phyloP scores from a whole-genome alignment of 2,888 invertebrate genomes.

The Idaea aversata region DNA sequence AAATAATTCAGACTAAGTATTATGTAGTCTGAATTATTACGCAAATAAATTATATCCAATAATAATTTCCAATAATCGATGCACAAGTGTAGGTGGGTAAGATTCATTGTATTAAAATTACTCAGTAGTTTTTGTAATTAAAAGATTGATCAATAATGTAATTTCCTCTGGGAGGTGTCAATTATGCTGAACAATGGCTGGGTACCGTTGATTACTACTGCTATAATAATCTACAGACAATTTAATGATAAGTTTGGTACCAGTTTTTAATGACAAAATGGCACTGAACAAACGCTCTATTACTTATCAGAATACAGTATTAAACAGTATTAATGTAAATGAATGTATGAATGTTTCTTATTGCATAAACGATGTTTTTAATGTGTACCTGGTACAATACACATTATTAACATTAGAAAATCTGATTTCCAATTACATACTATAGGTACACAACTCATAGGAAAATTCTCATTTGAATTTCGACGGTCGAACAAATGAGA shows the following conservation, averaged over 20 bases:
- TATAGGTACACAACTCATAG: too few species aligned
- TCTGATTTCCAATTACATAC: too few species aligned
- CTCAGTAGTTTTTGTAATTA: slow-evolving; percentile 8
- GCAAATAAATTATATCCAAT: neutral
- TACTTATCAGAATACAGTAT: too few species aligned
- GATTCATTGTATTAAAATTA: neutral
- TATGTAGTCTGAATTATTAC: neutral
- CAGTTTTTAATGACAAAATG: slow-evolving; percentile 8
- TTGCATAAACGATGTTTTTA: too few species aligned
- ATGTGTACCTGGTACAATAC: too few species aligned
- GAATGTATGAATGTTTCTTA: too few species aligned
- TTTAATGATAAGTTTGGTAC: slow-evolving; percentile 12
- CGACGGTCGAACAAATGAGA: too few species aligned
- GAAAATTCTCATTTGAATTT: too few species aligned
- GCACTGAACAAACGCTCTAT: too few species aligned
- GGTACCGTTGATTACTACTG: slow-evolving; percentile 6
- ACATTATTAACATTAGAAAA: too few species aligned
- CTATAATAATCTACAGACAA: slow-evolving; percentile 6
- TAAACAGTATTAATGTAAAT: too few species aligned
- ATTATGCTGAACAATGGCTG: slow-evolving; percentile 18
- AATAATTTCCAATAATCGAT: neutral
- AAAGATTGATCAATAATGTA: slow-evolving; percentile 16
- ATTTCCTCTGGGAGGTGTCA: slow-evolving; percentile 13
- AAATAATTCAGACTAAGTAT: neutral
- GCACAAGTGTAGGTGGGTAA: neutral